phyloP scores from a whole-genome alignment of 2,888 invertebrate genomes.

The Himalopsyche anomala region DNA sequence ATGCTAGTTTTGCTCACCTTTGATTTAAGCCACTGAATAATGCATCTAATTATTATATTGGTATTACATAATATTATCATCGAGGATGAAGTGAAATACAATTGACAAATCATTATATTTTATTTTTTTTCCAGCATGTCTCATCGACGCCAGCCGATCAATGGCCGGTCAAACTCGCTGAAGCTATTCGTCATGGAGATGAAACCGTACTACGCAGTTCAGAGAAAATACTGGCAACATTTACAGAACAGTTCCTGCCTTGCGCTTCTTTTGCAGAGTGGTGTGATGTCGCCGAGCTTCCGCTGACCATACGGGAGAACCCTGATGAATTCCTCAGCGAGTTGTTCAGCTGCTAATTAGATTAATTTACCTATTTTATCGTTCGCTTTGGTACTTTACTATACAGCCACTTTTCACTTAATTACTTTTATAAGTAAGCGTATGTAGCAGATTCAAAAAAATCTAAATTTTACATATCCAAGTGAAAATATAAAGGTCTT shows the following conservation, averaged over 20 bases:
- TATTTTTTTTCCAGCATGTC: conserved; percentile 78
- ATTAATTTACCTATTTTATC: neutral
- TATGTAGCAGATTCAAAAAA: neutral
- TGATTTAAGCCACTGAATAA: too few relatives aligned
- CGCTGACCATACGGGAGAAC: conserved; percentile 73
- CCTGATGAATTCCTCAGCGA: conserved; percentile 24
- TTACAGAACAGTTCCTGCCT: conserved; percentile 92
- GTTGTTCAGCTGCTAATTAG: neutral
- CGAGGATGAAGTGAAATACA: conserved; percentile 45
- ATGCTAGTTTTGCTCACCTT: too few relatives aligned
- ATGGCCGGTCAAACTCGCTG: conserved; percentile 93
- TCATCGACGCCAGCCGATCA: conserved; percentile 84
- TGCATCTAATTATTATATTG: too few relatives aligned
- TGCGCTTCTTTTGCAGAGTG: conserved; percentile 94
- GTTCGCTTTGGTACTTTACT: neutral
- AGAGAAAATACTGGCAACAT: conserved; percentile 86
- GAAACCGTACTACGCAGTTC: conserved; percentile 92
- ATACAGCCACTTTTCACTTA: neutral
- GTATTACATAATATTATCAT: too few relatives aligned
- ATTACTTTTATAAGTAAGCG: neutral
- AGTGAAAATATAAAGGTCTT: neutral
- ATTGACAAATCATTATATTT: neutral
- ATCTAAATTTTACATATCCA: neutral
- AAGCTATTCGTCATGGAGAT: conserved; percentile 96
- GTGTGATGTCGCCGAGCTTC: conserved; percentile 92